Conservation (phyloP, 92 coral and sea anemone genomes). For the Epizoanthus fatuus region DNA sequence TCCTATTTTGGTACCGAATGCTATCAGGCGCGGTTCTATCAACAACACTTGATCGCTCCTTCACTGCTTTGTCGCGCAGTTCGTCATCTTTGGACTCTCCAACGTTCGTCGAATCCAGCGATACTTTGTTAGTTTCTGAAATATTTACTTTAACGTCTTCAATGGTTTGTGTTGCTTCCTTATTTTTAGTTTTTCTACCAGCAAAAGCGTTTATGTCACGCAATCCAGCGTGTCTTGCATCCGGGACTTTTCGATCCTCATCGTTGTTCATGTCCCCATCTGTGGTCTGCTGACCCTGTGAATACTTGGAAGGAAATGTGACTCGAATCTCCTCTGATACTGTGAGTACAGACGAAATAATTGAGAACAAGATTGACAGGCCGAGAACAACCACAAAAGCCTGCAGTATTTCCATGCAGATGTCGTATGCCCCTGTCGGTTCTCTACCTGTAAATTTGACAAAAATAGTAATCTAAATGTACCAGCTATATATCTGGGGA, state of each 20-base stretch:
- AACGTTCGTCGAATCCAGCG: not conserved
- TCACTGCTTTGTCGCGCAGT: not conserved
- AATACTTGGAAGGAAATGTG: conserved; percentile 66
- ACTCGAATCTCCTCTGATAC: conserved; percentile 89
- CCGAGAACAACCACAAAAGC: conserved; percentile 92
- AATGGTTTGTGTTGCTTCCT: not conserved
- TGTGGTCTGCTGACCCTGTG: conserved; percentile 32
- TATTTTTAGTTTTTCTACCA: not conserved
- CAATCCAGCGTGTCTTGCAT: conserved; percentile 37
- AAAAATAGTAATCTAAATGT: too few relatives aligned
- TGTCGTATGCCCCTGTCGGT: conserved; percentile 63
- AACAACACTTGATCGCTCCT: not conserved
- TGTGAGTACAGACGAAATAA: conserved; percentile 86
- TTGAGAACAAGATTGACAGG: conserved; percentile 92
- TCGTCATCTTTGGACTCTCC: not conserved
- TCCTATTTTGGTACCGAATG: not conserved
- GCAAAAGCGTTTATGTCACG: conserved; percentile 37
- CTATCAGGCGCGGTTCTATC: not conserved
- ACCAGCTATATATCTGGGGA: too few relatives aligned
- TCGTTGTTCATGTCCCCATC: conserved; percentile 4
- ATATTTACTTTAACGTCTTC: not conserved
- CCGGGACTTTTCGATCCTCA: conserved; percentile 39
- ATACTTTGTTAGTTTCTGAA: not conserved
- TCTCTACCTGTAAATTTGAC: conserved; percentile 76
- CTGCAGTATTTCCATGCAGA: conserved; percentile 79